phyloP scores from a whole-genome alignment of 2,888 invertebrate species.

The Synanthedon formicaeformis region DNA sequence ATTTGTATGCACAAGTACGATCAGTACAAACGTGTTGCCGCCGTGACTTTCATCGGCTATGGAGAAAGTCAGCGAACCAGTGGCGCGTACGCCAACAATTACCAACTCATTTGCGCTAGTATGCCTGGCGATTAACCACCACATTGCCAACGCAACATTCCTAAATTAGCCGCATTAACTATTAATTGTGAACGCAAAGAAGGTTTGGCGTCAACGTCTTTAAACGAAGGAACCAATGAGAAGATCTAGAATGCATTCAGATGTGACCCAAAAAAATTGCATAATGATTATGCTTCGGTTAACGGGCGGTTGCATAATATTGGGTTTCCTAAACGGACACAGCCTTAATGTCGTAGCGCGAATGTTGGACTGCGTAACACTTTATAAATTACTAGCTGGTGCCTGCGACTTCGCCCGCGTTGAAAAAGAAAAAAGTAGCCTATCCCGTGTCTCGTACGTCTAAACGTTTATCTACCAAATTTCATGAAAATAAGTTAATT shows the following conservation, averaged over 20 bases:
- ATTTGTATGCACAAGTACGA: constrained; percentile 11
- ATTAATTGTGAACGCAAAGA: constrained; percentile 10
- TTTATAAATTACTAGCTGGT: too few species aligned
- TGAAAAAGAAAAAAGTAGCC: too few species aligned
- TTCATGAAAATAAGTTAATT: too few species aligned
- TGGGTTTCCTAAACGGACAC: constrained; percentile 39
- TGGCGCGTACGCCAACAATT: constrained; percentile 36
- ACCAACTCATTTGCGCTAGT: constrained; percentile 16
- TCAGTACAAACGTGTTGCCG: constrained; percentile 29
- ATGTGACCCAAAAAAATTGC: neutral
- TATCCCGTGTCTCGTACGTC: too few species aligned
- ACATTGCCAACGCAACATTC: constrained; percentile 8
- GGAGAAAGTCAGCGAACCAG: constrained; percentile 52
- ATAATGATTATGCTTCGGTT: neutral
- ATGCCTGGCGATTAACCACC: constrained; percentile 14
- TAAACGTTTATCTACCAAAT: too few species aligned
- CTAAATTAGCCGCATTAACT: constrained; percentile 16
- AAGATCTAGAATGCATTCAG: neutral
- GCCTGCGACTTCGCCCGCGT: too few species aligned
- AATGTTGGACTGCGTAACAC: neutral
- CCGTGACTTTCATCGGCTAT: constrained; percentile 57
- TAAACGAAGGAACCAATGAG: neutral
- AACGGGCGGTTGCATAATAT: constrained; percentile 26
- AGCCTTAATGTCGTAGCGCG: neutral
- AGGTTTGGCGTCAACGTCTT: neutral